phyloP scores from a whole-genome alignment of 2,113 vertebrate species.

The Puma concolor region DNA sequence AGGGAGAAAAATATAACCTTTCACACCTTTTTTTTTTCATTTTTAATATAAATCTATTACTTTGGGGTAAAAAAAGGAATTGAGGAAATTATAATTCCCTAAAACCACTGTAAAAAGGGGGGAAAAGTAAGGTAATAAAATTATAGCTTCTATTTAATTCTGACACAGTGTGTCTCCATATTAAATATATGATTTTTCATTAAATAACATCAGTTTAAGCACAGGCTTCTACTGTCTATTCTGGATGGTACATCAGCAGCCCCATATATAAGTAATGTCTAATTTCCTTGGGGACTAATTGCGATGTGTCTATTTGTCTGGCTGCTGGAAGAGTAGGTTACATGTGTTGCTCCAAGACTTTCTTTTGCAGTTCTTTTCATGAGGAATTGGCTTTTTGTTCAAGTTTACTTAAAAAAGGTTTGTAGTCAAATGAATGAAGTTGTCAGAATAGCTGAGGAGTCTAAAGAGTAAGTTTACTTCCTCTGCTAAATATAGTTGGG shows the following conservation, averaged over 20 bases:
- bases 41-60: conserved; percentile 63
- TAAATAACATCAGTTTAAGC: background rate
- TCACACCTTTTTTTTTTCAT: conserved; percentile 17
- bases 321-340: background rate
- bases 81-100: conserved; percentile 68
- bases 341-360: background rate
- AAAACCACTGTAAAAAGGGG: conserved; percentile 24
- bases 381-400: background rate
- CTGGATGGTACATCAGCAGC: background rate
- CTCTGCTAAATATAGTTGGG: background rate
- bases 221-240: background rate
- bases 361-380: background rate
- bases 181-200: conserved; percentile 38
- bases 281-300: conserved; percentile 48
- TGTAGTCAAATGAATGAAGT: background rate
- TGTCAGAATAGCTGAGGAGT: background rate
- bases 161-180: background rate
- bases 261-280: rapidly evolving
- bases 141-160: conserved; percentile 22
- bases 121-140: conserved; percentile 35
- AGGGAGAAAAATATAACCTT: conserved; percentile 41
- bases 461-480: background rate
- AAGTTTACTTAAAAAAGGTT: background rate
- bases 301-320: background rate
- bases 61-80: conserved; percentile 7